Base-by-base conservation (phyloP, 2,113 vertebrate genomes). In the Calcarius ornatus region DNA sequence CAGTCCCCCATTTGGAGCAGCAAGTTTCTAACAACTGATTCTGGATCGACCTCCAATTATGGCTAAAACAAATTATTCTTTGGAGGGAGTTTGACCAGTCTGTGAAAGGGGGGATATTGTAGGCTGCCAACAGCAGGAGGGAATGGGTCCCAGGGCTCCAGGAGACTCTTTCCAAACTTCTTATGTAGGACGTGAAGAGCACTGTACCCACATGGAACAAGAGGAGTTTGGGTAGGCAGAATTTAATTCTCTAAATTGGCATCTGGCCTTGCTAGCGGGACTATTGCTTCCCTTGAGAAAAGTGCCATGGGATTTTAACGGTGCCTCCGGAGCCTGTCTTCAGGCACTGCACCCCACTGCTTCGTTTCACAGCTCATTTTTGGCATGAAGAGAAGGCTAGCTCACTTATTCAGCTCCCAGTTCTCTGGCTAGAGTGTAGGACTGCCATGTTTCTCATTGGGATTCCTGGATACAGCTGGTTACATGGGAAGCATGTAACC, bases 221-320 rank as follows among this genome's bases (percentile, higher is more conserved):
- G 90, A 60, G 83, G 57, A 81, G 77, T 94, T 90, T 83, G 77
- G 84, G 80, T 76, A 88, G 81, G 72, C 79, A 95, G 87, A 93
- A 86, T 92, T 95, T 92, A 96, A 97, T 91, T 89, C 91, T 88
- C 72, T 92, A 48, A 94, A 60, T 37, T 96, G 96, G 95, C 95
- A 93, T 51, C 73, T 94, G 54, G 97, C 95, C 95, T 87, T 75
- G 56, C 37, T 63, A 93, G 83, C 1, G 0, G 70, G 86, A 64
- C 92, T 96, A 69, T 94, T 70, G 79, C 86, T 96, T 96, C 84
- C 63, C 84, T 77, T 94, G 81, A 94, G 90, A 95, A 92, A 89
- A 95, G 73, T 77, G 59, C 61, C 11, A 15, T 1, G 0, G 92
- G 76, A 76, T 90, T 93, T 96, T 69, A 91, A 59, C 1, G 1